phyloP scores from a whole-genome alignment of 1,140 invertebrate genomes.

The Lamellibrachia luymesi region DNA sequence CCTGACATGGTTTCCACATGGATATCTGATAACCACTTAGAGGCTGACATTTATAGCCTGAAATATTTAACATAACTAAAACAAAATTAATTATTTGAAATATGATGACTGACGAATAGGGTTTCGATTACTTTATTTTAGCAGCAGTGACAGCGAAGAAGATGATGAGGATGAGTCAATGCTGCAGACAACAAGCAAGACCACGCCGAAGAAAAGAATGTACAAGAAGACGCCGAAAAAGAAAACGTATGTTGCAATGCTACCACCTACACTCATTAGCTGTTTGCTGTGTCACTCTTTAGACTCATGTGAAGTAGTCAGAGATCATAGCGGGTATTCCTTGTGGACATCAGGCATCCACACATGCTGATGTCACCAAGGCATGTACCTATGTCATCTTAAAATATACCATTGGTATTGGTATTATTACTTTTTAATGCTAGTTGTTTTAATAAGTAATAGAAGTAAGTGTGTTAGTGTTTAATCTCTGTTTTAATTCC shows the following conservation, averaged over 20 bases:
- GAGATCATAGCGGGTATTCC: no score
- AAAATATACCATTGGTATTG: no score
- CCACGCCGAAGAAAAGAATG: no score
- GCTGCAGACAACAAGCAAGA: neutral
- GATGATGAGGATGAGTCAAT: constrained; percentile 50
- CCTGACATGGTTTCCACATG: neutral
- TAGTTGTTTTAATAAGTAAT: no score
- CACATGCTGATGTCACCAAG: no score
- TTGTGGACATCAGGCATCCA: no score
- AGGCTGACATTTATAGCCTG: no score
- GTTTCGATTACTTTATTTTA: constrained; percentile 31
- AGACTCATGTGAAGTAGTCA: no score
- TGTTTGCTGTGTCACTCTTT: neutral
- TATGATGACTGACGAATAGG: neutral
- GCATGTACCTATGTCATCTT: no score
- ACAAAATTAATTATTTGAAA: neutral
- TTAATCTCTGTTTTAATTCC: no score
- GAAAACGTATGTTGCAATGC: constrained; percentile 33
- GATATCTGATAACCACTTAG: neutral
- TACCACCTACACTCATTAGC: neutral
- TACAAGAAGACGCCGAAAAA: constrained; percentile 22
- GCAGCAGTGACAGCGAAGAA: constrained; percentile 51
- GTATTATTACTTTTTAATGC: no score
- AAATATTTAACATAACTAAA: neutral
- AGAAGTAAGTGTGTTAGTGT: no score